Base-by-base conservation (phyloP, 2,113 vertebrate genomes). In the Saccopteryx bilineata region DNA sequence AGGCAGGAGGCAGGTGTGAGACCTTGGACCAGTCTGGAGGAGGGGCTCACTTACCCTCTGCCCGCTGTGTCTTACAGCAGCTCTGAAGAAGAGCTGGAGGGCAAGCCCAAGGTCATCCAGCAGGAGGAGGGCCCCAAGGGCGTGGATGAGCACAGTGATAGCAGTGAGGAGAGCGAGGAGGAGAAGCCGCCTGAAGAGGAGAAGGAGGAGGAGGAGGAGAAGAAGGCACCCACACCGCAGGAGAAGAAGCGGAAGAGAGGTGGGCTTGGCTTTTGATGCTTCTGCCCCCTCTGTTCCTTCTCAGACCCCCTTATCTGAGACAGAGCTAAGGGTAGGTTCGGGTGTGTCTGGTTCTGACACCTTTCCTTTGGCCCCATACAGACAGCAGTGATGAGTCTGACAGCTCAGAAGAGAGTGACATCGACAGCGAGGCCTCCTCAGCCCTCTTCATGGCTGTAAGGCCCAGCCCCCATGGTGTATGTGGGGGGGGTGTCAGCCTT, bases 301-400 rank as follows among this genome's bases (percentile, higher is more conserved):
- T 31, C 48, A 33, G 39, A 17, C 54, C 54, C 33, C 66, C 28
- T 33, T 6, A 6, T 1, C 50, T 4, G 21, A 28, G 18, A 13
- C 0, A 18, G 56, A 18, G 11, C 56, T 0, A 14, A 11, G n/a
- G 21, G 50, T 1, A 60, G 56, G 17, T 10, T 0, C 3, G 7
- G 26, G 80, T 21, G 9, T 10, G 54, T 10, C 12, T 18, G 9
- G 31, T 2, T 28, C 86, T 89, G 4, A 92, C n/a, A 2, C n/a
- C 60, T 17, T 60, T 83, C 10, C 80, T 83, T 18, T 17, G 52
- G 21, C 96, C 74, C 56, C 5, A 1, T 4, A 54, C 98, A 99
- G 99, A 99, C 96, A 99, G 99, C 98, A 99, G 99, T 1, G 99
- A 99, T 0, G 99, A 99, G 79, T 99, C 99, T 0, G 99, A 99